A percentile compares a stretch with the other conserved stretches of the same genome.
Evolutionary conservation across 2,888 invertebrate species (phyloP).

Genomic region (Ceramica pisi): DNA sequence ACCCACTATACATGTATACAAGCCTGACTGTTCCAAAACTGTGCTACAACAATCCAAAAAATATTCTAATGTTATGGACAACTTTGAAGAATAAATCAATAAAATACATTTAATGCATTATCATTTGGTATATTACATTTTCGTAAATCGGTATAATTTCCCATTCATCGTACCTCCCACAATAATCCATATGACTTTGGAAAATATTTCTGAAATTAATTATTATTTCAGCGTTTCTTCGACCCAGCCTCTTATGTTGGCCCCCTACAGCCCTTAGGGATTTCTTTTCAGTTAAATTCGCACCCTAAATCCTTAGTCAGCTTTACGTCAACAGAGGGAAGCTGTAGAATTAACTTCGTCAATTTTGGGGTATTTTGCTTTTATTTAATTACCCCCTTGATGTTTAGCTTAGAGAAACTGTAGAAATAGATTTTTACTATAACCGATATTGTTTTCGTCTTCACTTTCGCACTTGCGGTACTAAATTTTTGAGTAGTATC

Average conservation of each 20-base stretch:
- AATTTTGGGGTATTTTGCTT: constrained; percentile 3
- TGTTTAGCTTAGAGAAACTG: no score
- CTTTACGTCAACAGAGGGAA: constrained; percentile 9
- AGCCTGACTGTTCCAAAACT: no score
- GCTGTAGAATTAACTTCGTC: background rate
- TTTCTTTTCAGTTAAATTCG: constrained; percentile 6
- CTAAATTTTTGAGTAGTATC: background rate
- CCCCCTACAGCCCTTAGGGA: background rate
- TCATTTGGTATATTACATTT: background rate
- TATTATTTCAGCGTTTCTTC: constrained; percentile 10
- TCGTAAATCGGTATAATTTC: background rate
- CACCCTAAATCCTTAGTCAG: constrained; percentile 17
- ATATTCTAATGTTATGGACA: no score
- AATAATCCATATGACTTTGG: background rate
- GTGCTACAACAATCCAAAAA: no score
- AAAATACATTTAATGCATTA: no score
- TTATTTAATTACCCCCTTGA: constrained; percentile 4
- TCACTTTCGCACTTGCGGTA: no score
- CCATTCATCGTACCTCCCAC: background rate
- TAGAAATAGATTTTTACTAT: background rate
- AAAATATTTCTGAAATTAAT: background rate
- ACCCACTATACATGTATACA: no score
- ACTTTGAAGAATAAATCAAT: no score
- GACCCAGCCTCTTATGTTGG: background rate
- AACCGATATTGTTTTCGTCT: no score